Conservation (phyloP, 2,113 vertebrate genomes). For the Rhineura floridana region DNA sequence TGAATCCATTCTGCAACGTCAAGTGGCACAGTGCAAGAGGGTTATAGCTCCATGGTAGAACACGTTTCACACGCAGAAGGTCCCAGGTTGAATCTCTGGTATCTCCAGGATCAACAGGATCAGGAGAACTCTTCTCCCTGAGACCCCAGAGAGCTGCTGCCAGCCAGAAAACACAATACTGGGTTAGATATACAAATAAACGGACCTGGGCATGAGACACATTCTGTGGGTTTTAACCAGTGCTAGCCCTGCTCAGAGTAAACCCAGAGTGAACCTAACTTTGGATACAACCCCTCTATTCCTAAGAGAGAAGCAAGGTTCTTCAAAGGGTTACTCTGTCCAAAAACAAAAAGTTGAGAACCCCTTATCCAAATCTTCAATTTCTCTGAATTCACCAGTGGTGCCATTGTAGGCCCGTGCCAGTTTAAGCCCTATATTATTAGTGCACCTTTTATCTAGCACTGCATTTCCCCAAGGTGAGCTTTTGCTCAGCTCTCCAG, state of each 20-base stretch:
- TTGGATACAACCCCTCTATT: background rate
- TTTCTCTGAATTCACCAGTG: background rate
- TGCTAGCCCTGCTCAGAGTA: too few species aligned
- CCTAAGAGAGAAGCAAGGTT: background rate
- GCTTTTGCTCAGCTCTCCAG: background rate
- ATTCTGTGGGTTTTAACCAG: too few species aligned
- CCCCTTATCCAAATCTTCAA: too few species aligned
- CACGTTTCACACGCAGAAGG: background rate
- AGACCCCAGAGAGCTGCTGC: background rate
- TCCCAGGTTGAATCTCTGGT: background rate
- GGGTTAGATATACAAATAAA: background rate
- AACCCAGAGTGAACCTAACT: too few species aligned
- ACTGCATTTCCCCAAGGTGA: background rate
- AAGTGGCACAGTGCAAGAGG: background rate
- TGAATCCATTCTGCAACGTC: background rate
- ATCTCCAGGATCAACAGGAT: background rate
- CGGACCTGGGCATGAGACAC: too few species aligned
- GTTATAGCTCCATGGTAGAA: background rate
- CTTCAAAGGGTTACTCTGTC: background rate
- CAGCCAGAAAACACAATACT: background rate
- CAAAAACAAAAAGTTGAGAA: background rate
- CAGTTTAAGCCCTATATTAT: background rate
- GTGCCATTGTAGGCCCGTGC: background rate
- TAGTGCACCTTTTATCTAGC: background rate
- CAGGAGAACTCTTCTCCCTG: background rate